Conservation (phyloP, 2,888 invertebrate species). For the Biston betularia region DNA sequence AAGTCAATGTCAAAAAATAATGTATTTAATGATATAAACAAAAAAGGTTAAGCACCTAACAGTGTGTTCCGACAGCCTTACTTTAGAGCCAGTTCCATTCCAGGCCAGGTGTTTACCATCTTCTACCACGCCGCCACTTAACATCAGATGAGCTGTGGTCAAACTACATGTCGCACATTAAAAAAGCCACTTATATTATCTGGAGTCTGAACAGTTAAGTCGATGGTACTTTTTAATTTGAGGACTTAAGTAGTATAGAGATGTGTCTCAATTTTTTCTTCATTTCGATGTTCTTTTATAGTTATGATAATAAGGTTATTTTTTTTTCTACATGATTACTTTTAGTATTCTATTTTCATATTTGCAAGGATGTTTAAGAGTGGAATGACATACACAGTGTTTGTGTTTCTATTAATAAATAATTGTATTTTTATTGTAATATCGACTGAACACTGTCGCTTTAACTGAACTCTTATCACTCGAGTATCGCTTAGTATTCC, state of each 20-base stretch:
- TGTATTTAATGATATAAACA: too few relatives aligned
- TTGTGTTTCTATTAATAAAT: background rate
- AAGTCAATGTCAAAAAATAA: too few relatives aligned
- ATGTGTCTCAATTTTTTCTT: conserved; percentile 15
- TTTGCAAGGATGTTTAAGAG: background rate
- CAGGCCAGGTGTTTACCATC: too few relatives aligned
- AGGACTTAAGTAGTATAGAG: conserved; percentile 1
- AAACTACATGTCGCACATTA: too few relatives aligned
- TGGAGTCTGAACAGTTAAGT: background rate
- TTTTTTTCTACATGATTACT: background rate
- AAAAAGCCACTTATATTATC: too few relatives aligned
- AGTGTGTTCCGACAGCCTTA: too few relatives aligned
- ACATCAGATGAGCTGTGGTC: too few relatives aligned
- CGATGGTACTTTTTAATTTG: background rate
- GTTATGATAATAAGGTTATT: background rate
- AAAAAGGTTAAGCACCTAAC: too few relatives aligned
- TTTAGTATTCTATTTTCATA: background rate
- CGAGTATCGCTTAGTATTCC: background rate
- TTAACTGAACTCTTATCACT: background rate
- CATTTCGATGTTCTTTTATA: background rate
- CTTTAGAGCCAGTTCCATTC: too few relatives aligned
- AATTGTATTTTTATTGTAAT: background rate
- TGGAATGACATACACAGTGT: background rate
- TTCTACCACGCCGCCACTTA: too few relatives aligned
- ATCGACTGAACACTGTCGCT: background rate